A percentile compares a stretch with the other conserved stretches of the same genome.
These are phyloP conservation scores for Steinernema carpocapsae DNA, from an alignment of 2,888 invertebrate genomes.

Conservation along the genomic window DNA sequence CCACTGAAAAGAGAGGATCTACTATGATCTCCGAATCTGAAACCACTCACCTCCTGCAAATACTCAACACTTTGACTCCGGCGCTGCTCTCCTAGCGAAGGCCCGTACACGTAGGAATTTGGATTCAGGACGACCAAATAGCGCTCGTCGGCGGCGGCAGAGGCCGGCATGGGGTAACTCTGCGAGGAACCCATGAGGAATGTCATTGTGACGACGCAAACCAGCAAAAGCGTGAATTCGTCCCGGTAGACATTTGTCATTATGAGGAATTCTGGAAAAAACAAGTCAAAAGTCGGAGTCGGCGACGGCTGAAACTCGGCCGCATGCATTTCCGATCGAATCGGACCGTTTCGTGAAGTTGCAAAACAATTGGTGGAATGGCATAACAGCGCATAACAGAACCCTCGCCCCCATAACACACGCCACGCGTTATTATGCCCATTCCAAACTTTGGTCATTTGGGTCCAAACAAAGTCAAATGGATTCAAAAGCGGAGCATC, in stretches of 20 bases:
- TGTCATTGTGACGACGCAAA: not conserved
- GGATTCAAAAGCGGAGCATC: not conserved
- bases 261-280: not conserved
- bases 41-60: not conserved
- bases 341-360: not conserved
- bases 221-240: conserved; percentile 2
- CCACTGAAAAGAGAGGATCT: not conserved
- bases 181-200: not conserved
- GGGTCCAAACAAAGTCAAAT: not conserved
- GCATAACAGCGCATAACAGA: not conserved
- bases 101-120: conserved; percentile 12
- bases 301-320: not conserved
- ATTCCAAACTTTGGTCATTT: not conserved
- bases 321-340: conserved; percentile 1
- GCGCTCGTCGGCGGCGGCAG: not conserved
- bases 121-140: not conserved
- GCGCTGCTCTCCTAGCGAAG: too few relatives aligned
- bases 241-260: conserved; percentile 20
- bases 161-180: not conserved
- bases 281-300: not conserved
- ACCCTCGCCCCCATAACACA: too few relatives aligned
- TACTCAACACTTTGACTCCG: not conserved
- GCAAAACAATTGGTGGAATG: conserved; percentile 22
- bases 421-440: not conserved
- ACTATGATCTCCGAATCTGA: not conserved